Conservation (phyloP, 2,113 vertebrate genomes). For the Pelvicachromis taeniatus region DNA sequence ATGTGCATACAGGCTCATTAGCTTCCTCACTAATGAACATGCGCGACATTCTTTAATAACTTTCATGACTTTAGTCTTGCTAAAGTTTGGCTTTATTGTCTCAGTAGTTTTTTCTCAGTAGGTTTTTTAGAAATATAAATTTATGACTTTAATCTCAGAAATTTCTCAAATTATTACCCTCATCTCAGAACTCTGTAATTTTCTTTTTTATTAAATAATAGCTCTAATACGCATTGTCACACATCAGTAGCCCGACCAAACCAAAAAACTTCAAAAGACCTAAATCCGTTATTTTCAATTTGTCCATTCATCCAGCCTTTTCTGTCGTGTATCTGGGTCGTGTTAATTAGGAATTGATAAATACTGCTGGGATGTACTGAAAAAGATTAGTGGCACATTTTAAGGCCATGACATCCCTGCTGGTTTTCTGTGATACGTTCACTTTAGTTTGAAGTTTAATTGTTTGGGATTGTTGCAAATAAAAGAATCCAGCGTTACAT, state of each 20-base stretch:
- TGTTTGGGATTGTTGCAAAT: neutral
- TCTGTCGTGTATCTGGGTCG: neutral
- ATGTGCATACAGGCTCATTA: neutral
- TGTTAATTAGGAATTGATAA: neutral
- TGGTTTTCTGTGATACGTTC: neutral
- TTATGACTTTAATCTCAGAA: neutral
- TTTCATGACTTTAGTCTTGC: neutral
- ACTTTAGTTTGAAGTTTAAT: neutral
- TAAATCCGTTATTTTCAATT: neutral
- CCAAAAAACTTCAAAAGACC: neutral
- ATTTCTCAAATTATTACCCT: neutral
- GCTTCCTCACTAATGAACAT: neutral
- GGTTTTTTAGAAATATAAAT: fast-evolving
- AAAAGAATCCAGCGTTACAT: fast-evolving
- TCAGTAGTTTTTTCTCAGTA: neutral
- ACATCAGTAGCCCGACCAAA: neutral
- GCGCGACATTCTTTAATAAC: neutral
- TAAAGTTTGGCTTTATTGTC: neutral
- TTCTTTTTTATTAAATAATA: neutral
- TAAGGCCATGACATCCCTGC: neutral
- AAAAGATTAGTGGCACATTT: neutral
- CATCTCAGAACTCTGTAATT: neutral
- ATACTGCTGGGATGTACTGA: neutral
- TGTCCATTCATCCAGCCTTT: neutral
- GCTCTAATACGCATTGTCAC: neutral